phyloP scores from a whole-genome alignment of 2,113 vertebrate genomes.

The Tyrannus savana region DNA sequence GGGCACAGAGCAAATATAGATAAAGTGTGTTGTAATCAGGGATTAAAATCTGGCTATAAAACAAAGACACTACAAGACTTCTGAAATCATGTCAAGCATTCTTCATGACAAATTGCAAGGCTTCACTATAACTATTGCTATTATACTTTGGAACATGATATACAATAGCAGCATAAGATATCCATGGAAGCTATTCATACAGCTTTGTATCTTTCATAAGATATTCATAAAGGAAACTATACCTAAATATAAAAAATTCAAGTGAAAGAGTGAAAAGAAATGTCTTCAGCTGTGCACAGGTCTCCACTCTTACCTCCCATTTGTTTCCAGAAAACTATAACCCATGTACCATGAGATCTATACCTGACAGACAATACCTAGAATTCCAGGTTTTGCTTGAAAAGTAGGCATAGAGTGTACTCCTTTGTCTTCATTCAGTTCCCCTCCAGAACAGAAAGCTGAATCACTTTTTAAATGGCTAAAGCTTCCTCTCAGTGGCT shows the following conservation, averaged over 20 bases:
- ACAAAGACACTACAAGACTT: neutral
- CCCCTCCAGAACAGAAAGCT: neutral
- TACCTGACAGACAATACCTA: neutral
- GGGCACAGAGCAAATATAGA: neutral
- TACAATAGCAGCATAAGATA: neutral
- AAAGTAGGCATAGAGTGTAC: neutral
- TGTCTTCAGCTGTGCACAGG: accelerated
- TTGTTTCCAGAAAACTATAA: neutral
- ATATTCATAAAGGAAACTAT: neutral
- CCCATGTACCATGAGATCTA: neutral
- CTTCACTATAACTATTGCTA: neutral
- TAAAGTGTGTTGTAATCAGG: neutral
- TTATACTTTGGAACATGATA: accelerated
- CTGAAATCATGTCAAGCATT: neutral
- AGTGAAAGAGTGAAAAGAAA: neutral
- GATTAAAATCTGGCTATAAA: neutral
- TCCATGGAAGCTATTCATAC: neutral
- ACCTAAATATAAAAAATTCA: neutral
- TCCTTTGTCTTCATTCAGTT: neutral
- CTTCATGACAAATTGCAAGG: neutral
- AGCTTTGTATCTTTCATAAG: no score
- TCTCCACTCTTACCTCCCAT: neutral
- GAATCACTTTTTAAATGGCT: neutral
- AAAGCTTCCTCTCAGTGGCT: neutral
- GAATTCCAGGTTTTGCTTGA: neutral